Conservation (phyloP, 2,113 vertebrate species). For the Campylorhamphus procurvoides region DNA sequence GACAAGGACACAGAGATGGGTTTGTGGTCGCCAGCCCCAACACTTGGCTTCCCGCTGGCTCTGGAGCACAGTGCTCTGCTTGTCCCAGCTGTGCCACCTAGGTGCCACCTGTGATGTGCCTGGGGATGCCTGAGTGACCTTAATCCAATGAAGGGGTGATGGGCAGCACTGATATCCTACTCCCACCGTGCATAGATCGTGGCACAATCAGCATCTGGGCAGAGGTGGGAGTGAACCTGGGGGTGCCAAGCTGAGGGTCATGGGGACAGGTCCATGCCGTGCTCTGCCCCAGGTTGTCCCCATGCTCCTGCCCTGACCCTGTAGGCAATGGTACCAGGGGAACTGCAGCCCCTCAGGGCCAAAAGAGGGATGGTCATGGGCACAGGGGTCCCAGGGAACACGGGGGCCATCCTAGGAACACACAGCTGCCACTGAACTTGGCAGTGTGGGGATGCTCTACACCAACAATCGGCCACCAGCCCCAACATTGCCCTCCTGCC, state of each 20-base stretch:
- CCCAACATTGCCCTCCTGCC: neutral
- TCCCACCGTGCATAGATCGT: accelerated
- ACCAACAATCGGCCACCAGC: accelerated
- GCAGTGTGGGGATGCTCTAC: neutral
- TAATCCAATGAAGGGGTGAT: neutral
- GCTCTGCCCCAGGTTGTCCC: neutral
- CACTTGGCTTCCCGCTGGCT: neutral
- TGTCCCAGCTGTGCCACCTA: accelerated
- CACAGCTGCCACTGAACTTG: neutral
- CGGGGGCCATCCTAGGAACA: neutral
- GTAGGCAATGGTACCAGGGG: too few relatives aligned
- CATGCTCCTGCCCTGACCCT: neutral
- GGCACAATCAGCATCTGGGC: constrained; percentile 12
- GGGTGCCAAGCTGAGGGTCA: neutral
- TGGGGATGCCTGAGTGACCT: neutral
- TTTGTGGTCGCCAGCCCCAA: neutral
- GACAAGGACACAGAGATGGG: neutral
- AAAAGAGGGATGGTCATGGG: neutral
- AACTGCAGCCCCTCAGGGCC: neutral
- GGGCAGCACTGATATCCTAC: neutral
- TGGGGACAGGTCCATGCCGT: neutral
- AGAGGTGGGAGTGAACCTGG: neutral
- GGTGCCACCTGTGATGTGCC: neutral
- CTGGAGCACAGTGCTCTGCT: neutral
- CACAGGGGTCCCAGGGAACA: neutral